Base-by-base conservation (phyloP, 2,113 vertebrate genomes). In the Galbula dea region DNA sequence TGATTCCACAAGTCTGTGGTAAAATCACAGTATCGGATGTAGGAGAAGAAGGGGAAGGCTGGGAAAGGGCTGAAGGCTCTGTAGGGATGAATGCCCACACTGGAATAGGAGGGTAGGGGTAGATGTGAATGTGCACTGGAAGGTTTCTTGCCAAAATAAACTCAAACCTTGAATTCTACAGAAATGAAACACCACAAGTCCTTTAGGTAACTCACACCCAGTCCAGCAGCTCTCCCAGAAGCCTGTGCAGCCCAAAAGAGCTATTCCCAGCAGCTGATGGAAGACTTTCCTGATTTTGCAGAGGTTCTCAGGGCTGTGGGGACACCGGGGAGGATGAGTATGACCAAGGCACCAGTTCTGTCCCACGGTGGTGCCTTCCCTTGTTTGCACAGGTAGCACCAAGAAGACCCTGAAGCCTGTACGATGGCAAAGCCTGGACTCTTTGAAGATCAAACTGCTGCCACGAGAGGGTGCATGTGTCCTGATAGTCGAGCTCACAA, bases 401-500 rank as follows among this genome's bases (percentile, higher is more conserved):
- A 5, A 43, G 24, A 51, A 29, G 32, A 12, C 4, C 3, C 26
- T 2, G 4, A 18, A 69, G 24, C 22, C 22, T 6, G 32, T 6
- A 3, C 8, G 3, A 12, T 52, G 37, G 58, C 30, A 72, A 30
- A 80, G 30, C 55, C 49, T 5, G 55, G 18, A 1, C 48, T n/a
- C 43, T 23, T 5, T 9, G 68, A 37, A 59, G 48, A 15, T 39
- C 7, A 17, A 76, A 12, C 10, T 41, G 34, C 74, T 49, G 66
- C 89, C 86, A 68, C 86, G n/a, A 87, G 94, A 84, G 86, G 89
- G 92, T 22, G 78, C 0, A 2, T n/a, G 83, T 84, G 92, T 41
- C 68, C 74, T 39, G 79, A 7, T 0, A n/a, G 74, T 43, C 2
- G 68, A 62, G 90, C 43, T 79, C 39, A 3, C n/a, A n/a, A n/a